These are phyloP conservation scores for Sphaeridia pumilis DNA, from an alignment of 2,888 invertebrate species.

Conservation along the genomic window DNA sequence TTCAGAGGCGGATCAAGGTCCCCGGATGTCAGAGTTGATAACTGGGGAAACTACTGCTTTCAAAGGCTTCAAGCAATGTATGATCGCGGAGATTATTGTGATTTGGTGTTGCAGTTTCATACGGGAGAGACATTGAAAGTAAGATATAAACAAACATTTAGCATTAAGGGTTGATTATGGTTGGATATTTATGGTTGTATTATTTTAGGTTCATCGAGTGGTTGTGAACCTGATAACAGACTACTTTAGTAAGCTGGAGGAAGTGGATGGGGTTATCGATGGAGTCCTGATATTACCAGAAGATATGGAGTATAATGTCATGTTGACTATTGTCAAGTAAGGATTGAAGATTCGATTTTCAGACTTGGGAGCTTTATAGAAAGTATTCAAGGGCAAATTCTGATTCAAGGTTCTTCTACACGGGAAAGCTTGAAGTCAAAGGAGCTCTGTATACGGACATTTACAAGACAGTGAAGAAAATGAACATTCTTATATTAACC, in stretches of 20 bases:
- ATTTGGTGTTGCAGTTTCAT: conserved; percentile 67
- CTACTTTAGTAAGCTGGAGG: conserved; percentile 66
- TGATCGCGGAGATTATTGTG: conserved; percentile 60
- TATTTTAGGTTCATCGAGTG: conserved; percentile 52
- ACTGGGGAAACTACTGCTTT: conserved; percentile 74
- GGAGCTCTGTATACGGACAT: conserved; percentile 59
- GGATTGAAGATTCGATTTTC: no score
- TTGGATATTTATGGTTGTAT: neutral
- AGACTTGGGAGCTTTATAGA: no score
- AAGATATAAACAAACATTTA: no score
- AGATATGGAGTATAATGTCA: conserved; percentile 63
- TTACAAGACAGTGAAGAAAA: conserved; percentile 64
- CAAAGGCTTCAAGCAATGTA: conserved; percentile 72
- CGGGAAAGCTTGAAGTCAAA: conserved; percentile 73
- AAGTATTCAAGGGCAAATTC: no score
- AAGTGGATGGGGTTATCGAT: conserved; percentile 58
- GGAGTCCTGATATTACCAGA: conserved; percentile 59
- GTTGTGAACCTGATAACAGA: conserved; percentile 78
- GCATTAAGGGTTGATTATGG: neutral
- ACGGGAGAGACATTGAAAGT: conserved; percentile 42
- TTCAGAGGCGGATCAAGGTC: no score
- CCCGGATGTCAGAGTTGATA: conserved; percentile 52
- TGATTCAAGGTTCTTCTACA: conserved; percentile 64
- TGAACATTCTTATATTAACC: conserved; percentile 72
- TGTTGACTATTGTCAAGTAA: conserved; percentile 51